Percentiles rank a stretch among this genome's conserved stretches.
These are phyloP conservation scores for Steinernema scapterisci DNA, from an alignment of 2,888 invertebrate species.

Conservation along the genomic window DNA sequence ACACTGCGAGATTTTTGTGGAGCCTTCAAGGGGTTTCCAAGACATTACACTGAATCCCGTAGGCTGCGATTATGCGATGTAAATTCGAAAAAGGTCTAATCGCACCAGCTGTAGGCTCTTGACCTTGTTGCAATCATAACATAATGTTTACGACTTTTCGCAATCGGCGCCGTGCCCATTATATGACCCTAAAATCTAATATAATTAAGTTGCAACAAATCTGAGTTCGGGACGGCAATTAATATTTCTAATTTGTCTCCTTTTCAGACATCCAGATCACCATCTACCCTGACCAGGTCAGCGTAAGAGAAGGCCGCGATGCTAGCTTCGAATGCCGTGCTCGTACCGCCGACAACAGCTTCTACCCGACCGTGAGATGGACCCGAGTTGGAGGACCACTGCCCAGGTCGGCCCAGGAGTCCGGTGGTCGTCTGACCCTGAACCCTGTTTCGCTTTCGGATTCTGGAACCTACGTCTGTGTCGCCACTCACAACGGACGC, in stretches of 20 bases:
- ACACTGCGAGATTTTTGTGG: too few relatives aligned
- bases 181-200: too few relatives aligned
- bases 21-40: too few relatives aligned
- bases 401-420: conserved; percentile 57
- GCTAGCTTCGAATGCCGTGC: conserved; percentile 66
- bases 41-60: too few relatives aligned
- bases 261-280: conserved; percentile 63
- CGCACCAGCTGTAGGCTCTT: not conserved
- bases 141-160: not conserved
- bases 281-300: conserved; percentile 62
- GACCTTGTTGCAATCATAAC: not conserved
- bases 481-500: conserved; percentile 60
- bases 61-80: too few relatives aligned
- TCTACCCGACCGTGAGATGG: conserved; percentile 59
- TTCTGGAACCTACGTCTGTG: conserved; percentile 62
- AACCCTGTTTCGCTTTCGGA: conserved; percentile 54
- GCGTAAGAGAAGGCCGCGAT: conserved; percentile 63
- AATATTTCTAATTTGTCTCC: not conserved
- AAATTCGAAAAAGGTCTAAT: too few relatives aligned
- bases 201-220: too few relatives aligned
- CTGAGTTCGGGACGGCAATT: too few relatives aligned
- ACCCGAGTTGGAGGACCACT: conserved; percentile 59
- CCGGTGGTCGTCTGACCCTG: conserved; percentile 59
- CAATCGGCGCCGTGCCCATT: not conserved
- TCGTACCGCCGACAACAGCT: conserved; percentile 56